Evolutionary conservation across 2,797 vertebrate genomes (phyloP).

Genomic region (Cheirogaleus major): DNA sequence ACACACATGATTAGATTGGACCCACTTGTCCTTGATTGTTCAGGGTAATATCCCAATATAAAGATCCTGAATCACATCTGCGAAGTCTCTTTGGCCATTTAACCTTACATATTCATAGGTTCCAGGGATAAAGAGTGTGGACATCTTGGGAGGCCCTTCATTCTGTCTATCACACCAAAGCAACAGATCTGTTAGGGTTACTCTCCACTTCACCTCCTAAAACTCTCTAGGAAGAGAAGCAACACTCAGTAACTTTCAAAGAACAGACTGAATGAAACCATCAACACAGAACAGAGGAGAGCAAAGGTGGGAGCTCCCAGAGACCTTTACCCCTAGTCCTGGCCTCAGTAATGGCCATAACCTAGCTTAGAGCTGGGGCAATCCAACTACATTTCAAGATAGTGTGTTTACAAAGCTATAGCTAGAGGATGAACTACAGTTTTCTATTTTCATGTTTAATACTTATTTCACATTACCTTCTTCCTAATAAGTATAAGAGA

Average conservation of each 20-base stretch:
- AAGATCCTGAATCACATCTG: neutral
- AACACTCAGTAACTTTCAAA: neutral
- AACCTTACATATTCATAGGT: neutral
- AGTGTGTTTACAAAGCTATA: neutral
- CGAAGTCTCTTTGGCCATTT: neutral
- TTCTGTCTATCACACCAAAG: neutral
- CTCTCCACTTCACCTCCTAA: neutral
- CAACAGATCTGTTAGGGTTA: neutral
- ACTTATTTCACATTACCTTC: neutral
- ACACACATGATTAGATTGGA: neutral
- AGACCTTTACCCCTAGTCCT: neutral
- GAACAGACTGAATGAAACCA: neutral
- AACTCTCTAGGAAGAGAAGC: neutral
- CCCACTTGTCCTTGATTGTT: neutral
- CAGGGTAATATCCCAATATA: neutral
- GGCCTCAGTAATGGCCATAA: neutral
- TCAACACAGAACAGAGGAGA: neutral
- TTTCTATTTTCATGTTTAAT: neutral
- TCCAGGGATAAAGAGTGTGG: neutral
- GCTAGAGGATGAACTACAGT: neutral
- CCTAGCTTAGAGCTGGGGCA: neutral
- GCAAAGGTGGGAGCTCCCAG: neutral
- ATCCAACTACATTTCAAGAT: neutral
- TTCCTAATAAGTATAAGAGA: neutral
- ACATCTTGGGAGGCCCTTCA: neutral